Evolutionary conservation across 2,113 vertebrate species (phyloP), one percentile per base, ranked within the genome.

Genomic region (Oryzias javanicus): DNA sequence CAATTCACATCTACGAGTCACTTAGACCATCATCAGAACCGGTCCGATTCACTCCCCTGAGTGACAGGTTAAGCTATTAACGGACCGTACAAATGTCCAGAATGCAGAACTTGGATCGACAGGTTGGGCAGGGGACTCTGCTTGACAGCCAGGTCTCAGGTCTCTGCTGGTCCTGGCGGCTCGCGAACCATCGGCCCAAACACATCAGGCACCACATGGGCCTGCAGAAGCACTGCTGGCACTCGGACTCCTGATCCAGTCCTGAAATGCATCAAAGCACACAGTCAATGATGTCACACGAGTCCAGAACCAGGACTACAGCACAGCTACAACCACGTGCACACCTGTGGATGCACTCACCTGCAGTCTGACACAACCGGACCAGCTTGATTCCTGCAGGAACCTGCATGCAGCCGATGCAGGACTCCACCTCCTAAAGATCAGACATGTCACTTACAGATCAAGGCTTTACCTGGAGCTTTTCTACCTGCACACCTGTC

Each of bases 191-290:
- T 47, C 94, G 95, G 35, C 96, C 96, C 93, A 98, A 89, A 76
- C 96, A 98, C 10, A 92, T 93, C 19, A 98, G 86, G 76, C 96
- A 98, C 96, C 96, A 98, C 96, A 98, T 98, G 58, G 96, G 96
- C 16, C 95, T 93, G 67, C 96, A 98, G 83, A 92, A 94, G 76
- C 96, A 98, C 59, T 89, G 91, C 80, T 95, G 93, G 67, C 96
- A 98, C 4, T 93, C 93, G 0, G 92, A 91, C 12, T 89, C 92
- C 35, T 35, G 35, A 35, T 35, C 35, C 35, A 10, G 35, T 35
- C 35, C 35, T 35, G 35, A 35, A 12, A 35, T 12, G 35, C 10
- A 35, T 35, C 10, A 35, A 35, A 35, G 10, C 8, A 35, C 8
- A 35, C 8, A 35, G 35, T 35, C 8, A 35, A 12, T 8, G 10